Evolutionary conservation across 2,113 vertebrate genomes (phyloP).

Genomic region (Rhombomys opimus): DNA sequence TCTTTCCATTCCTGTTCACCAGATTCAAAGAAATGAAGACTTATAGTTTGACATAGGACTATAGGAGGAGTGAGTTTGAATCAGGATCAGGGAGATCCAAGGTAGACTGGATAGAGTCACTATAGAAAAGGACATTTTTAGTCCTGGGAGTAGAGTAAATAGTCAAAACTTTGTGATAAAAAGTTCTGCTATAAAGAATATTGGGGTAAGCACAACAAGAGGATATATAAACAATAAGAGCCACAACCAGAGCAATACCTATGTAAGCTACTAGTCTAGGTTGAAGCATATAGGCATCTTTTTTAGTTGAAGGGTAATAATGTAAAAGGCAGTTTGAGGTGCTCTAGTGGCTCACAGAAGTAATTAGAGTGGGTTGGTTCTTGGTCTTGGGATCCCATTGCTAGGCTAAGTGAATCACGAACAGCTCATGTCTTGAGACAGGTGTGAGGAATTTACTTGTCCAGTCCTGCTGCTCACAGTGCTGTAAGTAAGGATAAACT

Average conservation of each 20-base stretch:
- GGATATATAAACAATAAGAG: neutral
- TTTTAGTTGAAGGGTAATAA: neutral
- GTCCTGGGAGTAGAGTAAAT: neutral
- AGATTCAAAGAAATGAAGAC: neutral
- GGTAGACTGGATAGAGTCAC: neutral
- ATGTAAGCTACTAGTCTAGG: neutral
- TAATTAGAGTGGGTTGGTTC: neutral
- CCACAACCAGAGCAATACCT: neutral
- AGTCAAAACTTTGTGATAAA: neutral
- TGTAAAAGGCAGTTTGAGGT: neutral
- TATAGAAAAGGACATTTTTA: neutral
- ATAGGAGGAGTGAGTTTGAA: neutral
- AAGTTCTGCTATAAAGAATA: neutral
- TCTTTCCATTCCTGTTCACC: neutral
- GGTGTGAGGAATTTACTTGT: neutral
- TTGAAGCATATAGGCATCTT: neutral
- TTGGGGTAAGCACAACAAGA: neutral
- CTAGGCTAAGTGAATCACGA: neutral
- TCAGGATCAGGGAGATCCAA: too few relatives aligned
- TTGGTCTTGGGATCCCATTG: neutral
- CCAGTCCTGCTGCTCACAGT: neutral
- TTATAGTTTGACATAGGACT: neutral
- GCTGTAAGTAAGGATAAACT: neutral
- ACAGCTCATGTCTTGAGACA: neutral
- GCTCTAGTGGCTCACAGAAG: neutral